A percentile compares a stretch with the other conserved stretches of the same genome.
These are phyloP conservation scores for Hylia prasina DNA, from an alignment of 2,113 vertebrate species.

Conservation along the genomic window DNA sequence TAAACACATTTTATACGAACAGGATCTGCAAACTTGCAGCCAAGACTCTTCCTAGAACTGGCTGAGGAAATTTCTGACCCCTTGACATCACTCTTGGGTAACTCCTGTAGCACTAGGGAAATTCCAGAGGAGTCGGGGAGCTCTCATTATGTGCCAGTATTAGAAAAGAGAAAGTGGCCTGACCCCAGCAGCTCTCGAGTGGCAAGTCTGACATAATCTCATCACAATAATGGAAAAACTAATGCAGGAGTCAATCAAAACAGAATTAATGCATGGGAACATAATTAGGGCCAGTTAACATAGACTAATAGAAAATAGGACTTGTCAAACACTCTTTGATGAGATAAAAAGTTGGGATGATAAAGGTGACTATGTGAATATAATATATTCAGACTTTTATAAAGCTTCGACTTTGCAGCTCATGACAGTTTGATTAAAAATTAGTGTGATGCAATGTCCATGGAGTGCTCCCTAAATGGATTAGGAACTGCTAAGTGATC, in stretches of 20 bases:
- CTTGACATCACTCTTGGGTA: slow-evolving; percentile 48
- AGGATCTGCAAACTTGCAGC: slow-evolving; percentile 48
- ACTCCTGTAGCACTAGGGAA: slow-evolving; percentile 21
- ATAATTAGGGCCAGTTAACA: slow-evolving; percentile 26
- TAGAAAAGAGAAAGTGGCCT: slow-evolving; percentile 36
- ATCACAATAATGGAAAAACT: slow-evolving; percentile 14
- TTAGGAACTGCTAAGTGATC: not conserved
- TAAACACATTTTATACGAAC: slow-evolving; percentile 56
- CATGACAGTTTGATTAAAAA: slow-evolving; percentile 49
- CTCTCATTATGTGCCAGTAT: slow-evolving; percentile 2
- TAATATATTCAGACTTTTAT: slow-evolving; percentile 10
- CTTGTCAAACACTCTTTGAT: slow-evolving; percentile 23
- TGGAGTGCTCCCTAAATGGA: not conserved
- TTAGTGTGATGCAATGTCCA: not conserved
- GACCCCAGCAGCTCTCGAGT: not conserved
- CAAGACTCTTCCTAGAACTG: slow-evolving; percentile 59
- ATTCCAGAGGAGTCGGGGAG: slow-evolving; percentile 23
- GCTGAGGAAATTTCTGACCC: slow-evolving; percentile 59
- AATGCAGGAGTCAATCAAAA: slow-evolving; percentile 28
- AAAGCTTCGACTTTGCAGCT: slow-evolving; percentile 4
- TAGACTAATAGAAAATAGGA: slow-evolving; percentile 16
- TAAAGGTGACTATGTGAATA: not conserved
- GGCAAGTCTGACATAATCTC: slow-evolving; percentile 16
- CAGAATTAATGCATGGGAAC: not conserved
- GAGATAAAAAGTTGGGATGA: not conserved